Conservation (phyloP, 2,888 invertebrate genomes). For the Agrotis segetum region DNA sequence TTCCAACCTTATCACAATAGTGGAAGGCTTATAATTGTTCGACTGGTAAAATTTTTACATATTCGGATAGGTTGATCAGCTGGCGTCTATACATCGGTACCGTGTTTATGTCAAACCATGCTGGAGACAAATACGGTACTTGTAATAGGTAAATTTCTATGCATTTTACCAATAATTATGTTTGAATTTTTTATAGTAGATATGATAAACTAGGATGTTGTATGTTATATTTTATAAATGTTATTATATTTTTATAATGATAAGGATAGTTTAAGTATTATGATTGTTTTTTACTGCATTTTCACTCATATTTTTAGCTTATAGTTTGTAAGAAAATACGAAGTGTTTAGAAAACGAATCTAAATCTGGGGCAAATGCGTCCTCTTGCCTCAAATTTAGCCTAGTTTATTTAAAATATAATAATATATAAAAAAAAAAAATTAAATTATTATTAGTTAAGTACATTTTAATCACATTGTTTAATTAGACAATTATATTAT, state of each 20-base stretch:
- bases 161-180: background rate
- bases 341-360: conserved; percentile 35
- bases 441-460: conserved; percentile 6
- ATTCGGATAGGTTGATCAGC: too few relatives aligned
- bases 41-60: too few relatives aligned
- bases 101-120: conserved; percentile 16
- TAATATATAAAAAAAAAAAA: conserved; percentile 1
- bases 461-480: background rate
- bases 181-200: too few relatives aligned
- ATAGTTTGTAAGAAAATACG: conserved; percentile 25
- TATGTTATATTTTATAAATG: background rate
- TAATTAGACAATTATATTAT: conserved; percentile 17
- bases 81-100: too few relatives aligned
- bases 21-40: too few relatives aligned
- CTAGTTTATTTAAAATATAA: conserved; percentile 8
- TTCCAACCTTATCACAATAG: too few relatives aligned
- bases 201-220: background rate
- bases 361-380: conserved; percentile 85
- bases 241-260: background rate
- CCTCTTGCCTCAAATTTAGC: conserved; percentile 85
- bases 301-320: conserved; percentile 75
- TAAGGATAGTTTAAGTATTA: conserved; percentile 2
- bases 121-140: conserved; percentile 26
- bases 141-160: too few relatives aligned
- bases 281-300: conserved; percentile 80